Evolutionary conservation across 2,888 invertebrate genomes (phyloP), one percentile per base, ranked within the genome.

Genomic region (Monoplex corrugatus): DNA sequence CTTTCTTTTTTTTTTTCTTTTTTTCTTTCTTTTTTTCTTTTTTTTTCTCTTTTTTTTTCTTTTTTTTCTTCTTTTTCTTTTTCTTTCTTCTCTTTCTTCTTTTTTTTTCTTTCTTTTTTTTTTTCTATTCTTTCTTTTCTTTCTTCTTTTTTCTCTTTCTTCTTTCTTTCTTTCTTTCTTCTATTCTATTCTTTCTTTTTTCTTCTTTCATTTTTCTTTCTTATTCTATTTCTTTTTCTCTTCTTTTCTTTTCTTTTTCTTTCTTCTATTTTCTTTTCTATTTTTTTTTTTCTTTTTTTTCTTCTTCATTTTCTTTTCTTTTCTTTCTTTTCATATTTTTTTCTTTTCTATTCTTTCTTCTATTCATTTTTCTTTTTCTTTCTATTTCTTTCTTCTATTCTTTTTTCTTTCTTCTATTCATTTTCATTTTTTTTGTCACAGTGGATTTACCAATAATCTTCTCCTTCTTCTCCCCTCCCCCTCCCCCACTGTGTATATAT

Each of bases 21-120:
- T 16, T 80, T 86, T 89, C 90, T 57, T 50, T 50, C 80, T 88
- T 50, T 89, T 80, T 88, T 45, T 86, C 82, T 68, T 38, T 84
- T 63, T 80, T 75, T 68, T 57, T 75, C 78, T 43, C n/a, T 85
- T 32, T 75, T 32, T 85, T 23, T 68, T 35, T 38, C 44, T 35
- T 32, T 44, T 40, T 45, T 32, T 82, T 38, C 28, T 2, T 57
- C 82, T 50, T 38, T 40, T 28, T 82, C 50, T 43, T 28, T 19
- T 43, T 44, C 80, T 38, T 3, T n/a, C 80, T 80, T 43, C 43
- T 13, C 6, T 28, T 43, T 43, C 19, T 23, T 28, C n/a, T 80
- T n/a, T 23, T 8, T 50, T 19, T 50, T 19, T 50, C 50, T 50
- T 19, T 50, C 50, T 50, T 19, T 50, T 19, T 50, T 19, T 50